Percentiles rank a stretch among this genome's conserved stretches.
Evolutionary conservation across 2,797 vertebrate species (phyloP).

Genomic region (Geotrypetes seraphini): DNA sequence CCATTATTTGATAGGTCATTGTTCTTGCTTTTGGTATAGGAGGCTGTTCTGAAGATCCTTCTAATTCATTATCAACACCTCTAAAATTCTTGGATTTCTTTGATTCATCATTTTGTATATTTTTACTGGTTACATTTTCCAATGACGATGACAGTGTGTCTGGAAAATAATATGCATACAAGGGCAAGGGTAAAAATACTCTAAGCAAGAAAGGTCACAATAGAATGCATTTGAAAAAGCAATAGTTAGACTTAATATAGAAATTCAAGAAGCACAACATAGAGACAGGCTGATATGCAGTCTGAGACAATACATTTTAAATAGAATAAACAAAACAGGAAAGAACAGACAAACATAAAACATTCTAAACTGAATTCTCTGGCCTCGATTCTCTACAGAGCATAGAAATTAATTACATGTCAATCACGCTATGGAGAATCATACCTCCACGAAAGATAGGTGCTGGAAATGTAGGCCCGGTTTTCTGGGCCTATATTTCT

Average conservation of each 20-base stretch:
- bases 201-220: background rate
- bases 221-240: background rate
- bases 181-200: slow-evolving; percentile 12
- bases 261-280: background rate
- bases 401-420: no score
- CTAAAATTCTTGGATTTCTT: slow-evolving; percentile 10
- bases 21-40: slow-evolving; percentile 84
- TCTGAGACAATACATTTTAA: no score
- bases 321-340: background rate
- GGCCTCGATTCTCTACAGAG: no score
- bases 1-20: slow-evolving; percentile 45
- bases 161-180: slow-evolving; percentile 46
- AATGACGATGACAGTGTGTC: slow-evolving; percentile 42
- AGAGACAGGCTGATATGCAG: background rate
- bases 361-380: no score
- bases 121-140: slow-evolving; percentile 25
- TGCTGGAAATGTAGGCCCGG: no score
- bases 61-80: slow-evolving; percentile 28
- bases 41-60: slow-evolving; percentile 33
- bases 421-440: no score
- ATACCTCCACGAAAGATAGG: no score
- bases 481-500: no score
- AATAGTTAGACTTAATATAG: background rate
- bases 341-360: background rate
- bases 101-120: slow-evolving; percentile 25